Percentiles rank a stretch among this genome's conserved stretches.
phyloP scores from a whole-genome alignment of 2,113 vertebrate species.

The Pelecanus crispus region DNA sequence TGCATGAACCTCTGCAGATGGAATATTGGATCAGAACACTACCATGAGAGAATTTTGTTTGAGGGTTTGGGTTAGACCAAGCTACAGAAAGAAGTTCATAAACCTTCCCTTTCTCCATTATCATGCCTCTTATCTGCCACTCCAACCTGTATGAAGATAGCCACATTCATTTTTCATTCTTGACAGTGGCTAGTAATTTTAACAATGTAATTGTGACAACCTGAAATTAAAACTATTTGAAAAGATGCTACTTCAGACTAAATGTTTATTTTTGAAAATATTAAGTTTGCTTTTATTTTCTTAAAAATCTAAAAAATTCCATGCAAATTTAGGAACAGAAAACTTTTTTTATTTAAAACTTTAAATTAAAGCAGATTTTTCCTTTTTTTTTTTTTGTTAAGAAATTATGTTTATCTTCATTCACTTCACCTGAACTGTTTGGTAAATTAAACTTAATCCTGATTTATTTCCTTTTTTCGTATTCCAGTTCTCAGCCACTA shows the following conservation, averaged over 20 bases:
- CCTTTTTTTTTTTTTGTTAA: background rate
- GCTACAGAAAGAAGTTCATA: background rate
- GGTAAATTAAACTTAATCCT: background rate
- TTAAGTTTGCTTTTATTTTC: background rate
- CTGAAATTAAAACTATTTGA: background rate
- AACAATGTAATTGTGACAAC: background rate
- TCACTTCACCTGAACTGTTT: background rate
- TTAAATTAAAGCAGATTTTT: background rate
- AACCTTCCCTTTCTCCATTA: background rate
- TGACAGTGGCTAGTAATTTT: background rate
- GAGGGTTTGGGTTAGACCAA: background rate
- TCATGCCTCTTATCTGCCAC: background rate
- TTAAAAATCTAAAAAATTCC: background rate
- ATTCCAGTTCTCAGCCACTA: background rate
- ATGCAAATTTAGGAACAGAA: background rate
- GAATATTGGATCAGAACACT: background rate
- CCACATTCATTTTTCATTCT: background rate
- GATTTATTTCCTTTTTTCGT: background rate
- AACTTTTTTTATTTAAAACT: background rate
- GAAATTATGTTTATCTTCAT: background rate
- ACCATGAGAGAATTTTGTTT: background rate
- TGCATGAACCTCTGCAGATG: background rate
- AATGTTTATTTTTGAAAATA: background rate
- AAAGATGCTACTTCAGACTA: background rate
- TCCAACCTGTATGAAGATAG: background rate